Evolutionary conservation across 2,888 invertebrate genomes (phyloP), one percentile per base, ranked within the genome.

Genomic region (Capitulum mitella): DNA sequence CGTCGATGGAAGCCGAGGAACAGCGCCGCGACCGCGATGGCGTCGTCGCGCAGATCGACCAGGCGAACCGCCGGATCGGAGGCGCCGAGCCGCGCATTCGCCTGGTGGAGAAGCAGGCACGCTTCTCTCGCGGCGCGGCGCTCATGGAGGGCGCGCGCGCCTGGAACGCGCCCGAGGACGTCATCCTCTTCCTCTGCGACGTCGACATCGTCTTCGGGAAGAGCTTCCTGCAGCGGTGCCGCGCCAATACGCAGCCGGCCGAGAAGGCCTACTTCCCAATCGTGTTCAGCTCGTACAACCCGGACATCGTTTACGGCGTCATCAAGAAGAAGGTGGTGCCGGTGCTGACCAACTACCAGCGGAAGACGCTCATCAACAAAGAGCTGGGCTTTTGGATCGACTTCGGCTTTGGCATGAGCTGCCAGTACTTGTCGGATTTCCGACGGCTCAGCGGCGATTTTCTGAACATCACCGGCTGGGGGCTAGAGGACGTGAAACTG

Each of bases 341-440:
- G 1, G 64, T 64, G 64, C 64, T 64, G 6, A 64, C 64, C 64
- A 64, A 34, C 64, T 64, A 64, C 3, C 5, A 64, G 0, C 64
- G 34, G 16, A 34, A 64, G 19, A 34, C 16, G 19, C 34, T 64
- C 64, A 92, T 93, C 84, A 92, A 92, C 1, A 88, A 91, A 83
- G 92, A 92, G 84, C 91, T 92, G 0, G 92, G 93, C 3, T 92
- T 92, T 85, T 93, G 92, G 92, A 88, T 92, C 82, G 92, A 92
- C 86, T 92, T 92, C 84, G 92, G 92, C 78, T 93, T 91, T 83
- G 92, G 92, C 54, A 92, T 92, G 92, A 92, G 92, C 0, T 93
- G 93, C 83, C 92, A 92, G 84, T 92, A 92, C 84, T 89, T 91
- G 82, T 92, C 92, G 22, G 92, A 92, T 84, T 92, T 92, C 84